Percentiles rank a stretch among this genome's conserved stretches.
These are phyloP conservation scores for Aldrovandia affinis DNA, from an alignment of 2,797 vertebrate species.

Conservation along the genomic window DNA sequence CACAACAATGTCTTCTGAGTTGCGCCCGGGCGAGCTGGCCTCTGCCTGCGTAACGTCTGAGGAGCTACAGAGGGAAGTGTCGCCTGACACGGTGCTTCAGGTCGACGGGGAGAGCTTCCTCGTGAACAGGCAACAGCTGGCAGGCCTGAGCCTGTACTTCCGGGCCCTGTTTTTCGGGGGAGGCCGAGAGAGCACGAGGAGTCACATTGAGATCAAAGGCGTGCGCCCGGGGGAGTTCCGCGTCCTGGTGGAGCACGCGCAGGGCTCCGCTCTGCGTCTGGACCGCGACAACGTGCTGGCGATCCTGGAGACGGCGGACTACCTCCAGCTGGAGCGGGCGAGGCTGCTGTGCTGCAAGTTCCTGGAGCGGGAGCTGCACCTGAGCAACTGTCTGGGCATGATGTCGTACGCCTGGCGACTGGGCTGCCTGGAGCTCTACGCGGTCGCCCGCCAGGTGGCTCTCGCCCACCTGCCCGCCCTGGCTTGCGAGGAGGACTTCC, in stretches of 20 bases:
- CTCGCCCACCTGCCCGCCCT: conserved; percentile 83
- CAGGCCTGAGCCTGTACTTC: conserved; percentile 84
- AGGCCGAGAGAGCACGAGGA: conserved; percentile 73
- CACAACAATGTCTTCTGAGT: conserved; percentile 30
- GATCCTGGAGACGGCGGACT: conserved; percentile 83
- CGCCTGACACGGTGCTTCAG: conserved; percentile 72
- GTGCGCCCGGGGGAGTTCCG: conserved; percentile 71
- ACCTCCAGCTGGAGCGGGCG: conserved; percentile 79
- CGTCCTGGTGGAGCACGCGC: conserved; percentile 73
- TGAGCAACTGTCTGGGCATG: conserved; percentile 86
- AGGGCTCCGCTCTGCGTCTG: conserved; percentile 66
- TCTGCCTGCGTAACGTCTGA: conserved; percentile 20
- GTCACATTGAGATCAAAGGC: conserved; percentile 76
- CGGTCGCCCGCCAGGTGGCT: conserved; percentile 74
- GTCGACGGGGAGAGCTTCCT: conserved; percentile 78
- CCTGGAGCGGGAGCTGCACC: conserved; percentile 82
- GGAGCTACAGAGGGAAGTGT: conserved; percentile 44
- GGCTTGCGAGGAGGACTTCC: conserved; percentile 75
- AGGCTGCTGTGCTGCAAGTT: conserved; percentile 83
- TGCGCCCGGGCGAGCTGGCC: conserved; percentile 35
- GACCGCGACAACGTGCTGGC: conserved; percentile 74
- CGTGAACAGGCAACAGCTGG: conserved; percentile 76
- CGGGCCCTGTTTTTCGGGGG: conserved; percentile 86
- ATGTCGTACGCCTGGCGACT: conserved; percentile 81
- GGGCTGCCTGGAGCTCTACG: conserved; percentile 74